A percentile compares a stretch with the other conserved stretches of the same genome.
Evolutionary conservation across 2,888 invertebrate species (phyloP).

Genomic region (Stenurella melanura): DNA sequence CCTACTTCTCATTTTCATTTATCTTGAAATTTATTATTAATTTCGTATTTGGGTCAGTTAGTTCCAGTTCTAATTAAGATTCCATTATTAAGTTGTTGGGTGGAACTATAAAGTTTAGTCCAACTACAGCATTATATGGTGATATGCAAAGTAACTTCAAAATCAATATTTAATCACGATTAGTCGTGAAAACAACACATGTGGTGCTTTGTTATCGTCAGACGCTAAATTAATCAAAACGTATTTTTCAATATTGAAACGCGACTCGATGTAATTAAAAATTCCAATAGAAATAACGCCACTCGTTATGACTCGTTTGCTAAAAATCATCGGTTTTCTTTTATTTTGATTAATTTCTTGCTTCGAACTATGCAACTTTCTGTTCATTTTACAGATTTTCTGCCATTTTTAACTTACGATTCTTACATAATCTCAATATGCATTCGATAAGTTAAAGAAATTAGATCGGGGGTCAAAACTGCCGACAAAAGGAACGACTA

Average conservation of each 20-base stretch:
- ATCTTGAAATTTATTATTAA: background rate
- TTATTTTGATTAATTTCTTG: background rate
- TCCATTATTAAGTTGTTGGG: constrained; percentile 26
- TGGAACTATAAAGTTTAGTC: constrained; percentile 36
- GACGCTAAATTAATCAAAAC: constrained; percentile 70
- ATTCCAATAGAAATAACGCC: constrained; percentile 69
- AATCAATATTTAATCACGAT: constrained; percentile 71
- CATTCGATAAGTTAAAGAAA: too few species aligned
- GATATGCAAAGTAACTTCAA: constrained; percentile 64
- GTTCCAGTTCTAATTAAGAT: constrained; percentile 26
- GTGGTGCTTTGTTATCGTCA: constrained; percentile 66
- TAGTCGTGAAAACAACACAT: constrained; percentile 66
- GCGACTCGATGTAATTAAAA: constrained; percentile 68
- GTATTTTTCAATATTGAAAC: constrained; percentile 69
- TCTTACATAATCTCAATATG: too few species aligned
- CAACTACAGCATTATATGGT: constrained; percentile 40
- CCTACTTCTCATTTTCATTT: background rate
- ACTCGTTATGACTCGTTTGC: constrained; percentile 64
- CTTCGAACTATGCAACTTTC: too few species aligned
- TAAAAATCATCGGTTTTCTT: constrained; percentile 54
- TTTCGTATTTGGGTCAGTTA: background rate
- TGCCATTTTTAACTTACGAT: too few species aligned
- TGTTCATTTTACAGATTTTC: too few species aligned
- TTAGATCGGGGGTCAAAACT: too few species aligned
- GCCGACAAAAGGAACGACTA: too few species aligned